Conservation (phyloP, 2,797 vertebrate species). For the Brachyalestes nurse region DNA sequence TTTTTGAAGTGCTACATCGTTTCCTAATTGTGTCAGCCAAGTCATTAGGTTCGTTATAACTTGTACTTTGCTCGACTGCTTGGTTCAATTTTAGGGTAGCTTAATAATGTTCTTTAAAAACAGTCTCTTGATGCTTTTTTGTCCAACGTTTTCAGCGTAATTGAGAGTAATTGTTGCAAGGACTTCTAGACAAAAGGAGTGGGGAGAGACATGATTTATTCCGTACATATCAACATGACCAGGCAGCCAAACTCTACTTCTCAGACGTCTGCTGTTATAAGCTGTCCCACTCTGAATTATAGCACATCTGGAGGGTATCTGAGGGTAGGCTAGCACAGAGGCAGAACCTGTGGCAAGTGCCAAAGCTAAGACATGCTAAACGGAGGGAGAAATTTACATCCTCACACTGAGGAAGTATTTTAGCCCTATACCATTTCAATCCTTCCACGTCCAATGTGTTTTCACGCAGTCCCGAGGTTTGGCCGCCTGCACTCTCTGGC, state of each 20-base stretch:
- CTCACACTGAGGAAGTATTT: slow-evolving; percentile 44
- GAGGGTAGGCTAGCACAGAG: slow-evolving; percentile 37
- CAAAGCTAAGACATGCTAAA: slow-evolving; percentile 52
- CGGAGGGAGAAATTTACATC: slow-evolving; percentile 37
- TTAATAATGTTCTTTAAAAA: slow-evolving; percentile 56
- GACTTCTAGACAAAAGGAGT: slow-evolving; percentile 35
- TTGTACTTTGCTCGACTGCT: slow-evolving; percentile 41
- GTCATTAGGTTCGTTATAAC: slow-evolving; percentile 47
- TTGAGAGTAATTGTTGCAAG: slow-evolving; percentile 46
- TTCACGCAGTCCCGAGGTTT: slow-evolving; percentile 41
- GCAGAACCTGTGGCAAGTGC: slow-evolving; percentile 38
- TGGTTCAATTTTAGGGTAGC: slow-evolving; percentile 43
- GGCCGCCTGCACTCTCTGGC: slow-evolving; percentile 37
- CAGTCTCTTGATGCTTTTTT: slow-evolving; percentile 48
- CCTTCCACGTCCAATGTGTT: slow-evolving; percentile 41
- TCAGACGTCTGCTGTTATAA: slow-evolving; percentile 39
- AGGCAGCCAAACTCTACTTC: slow-evolving; percentile 37
- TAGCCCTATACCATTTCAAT: slow-evolving; percentile 36
- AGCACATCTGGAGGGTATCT: slow-evolving; percentile 37
- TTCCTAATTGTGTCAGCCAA: slow-evolving; percentile 45
- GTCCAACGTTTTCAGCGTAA: slow-evolving; percentile 39
- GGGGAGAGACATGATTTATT: slow-evolving; percentile 44
- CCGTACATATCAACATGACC: slow-evolving; percentile 30
- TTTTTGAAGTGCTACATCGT: slow-evolving; percentile 51
- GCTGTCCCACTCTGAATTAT: slow-evolving; percentile 41